phyloP scores from a whole-genome alignment of 1,140 invertebrate species.

The Aleiodes sp. region DNA sequence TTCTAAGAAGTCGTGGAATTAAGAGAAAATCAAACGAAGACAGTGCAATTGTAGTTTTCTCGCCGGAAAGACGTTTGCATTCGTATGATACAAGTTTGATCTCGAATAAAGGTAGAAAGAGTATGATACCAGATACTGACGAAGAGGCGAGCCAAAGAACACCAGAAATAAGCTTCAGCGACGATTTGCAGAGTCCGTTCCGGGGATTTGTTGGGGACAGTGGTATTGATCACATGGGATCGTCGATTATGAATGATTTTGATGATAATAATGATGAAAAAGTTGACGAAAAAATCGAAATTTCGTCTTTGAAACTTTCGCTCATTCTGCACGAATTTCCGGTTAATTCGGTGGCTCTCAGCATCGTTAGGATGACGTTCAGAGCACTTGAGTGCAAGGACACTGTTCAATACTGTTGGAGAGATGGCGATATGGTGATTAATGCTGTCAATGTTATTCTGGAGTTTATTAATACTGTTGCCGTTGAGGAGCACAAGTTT shows the following conservation, averaged over 20 bases:
- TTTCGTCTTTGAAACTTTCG: background rate
- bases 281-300: slow-evolving; percentile 1
- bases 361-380: background rate
- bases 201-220: background rate
- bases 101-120: background rate
- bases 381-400: background rate
- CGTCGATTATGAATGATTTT: too few species aligned
- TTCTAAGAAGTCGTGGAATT: too few species aligned
- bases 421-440: background rate
- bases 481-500: background rate
- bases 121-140: background rate
- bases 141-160: background rate
- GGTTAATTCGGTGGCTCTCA: background rate
- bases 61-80: too few species aligned
- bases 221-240: too few species aligned
- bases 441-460: background rate
- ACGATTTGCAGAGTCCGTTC: background rate
- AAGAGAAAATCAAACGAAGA: too few species aligned
- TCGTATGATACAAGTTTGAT: too few species aligned
- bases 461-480: background rate
- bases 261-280: slow-evolving; percentile 3
- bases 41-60: too few species aligned
- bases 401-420: background rate
- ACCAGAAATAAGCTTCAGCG: background rate
- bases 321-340: background rate